Conservation (phyloP, 2,797 vertebrate species). For the Sebastes hubbsi region DNA sequence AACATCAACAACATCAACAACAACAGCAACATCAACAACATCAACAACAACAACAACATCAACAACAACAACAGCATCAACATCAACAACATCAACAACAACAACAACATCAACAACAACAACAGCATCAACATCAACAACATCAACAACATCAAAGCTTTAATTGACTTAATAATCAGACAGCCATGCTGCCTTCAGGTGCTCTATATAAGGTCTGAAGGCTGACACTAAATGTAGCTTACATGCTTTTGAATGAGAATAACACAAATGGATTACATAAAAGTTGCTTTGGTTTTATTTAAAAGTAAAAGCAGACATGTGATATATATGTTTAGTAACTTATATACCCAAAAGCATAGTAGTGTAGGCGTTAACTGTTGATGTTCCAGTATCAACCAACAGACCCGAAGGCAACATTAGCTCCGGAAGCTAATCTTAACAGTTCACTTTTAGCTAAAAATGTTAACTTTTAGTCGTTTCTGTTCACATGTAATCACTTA, state of each 20-base stretch:
- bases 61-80: no score
- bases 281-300: no score
- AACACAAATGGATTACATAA: no score
- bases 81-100: no score
- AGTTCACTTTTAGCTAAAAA: background rate
- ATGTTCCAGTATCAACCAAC: background rate
- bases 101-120: no score
- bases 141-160: background rate
- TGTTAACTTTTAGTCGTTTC: fast-evolving
- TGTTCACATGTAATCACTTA: background rate
- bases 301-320: background rate
- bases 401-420: constrained; percentile 15
- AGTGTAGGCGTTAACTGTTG: background rate
- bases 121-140: no score
- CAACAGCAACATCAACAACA: no score
- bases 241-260: no score
- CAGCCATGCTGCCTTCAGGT: background rate
- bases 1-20: background rate
- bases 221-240: no score
- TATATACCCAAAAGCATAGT: background rate
- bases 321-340: background rate
- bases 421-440: background rate
- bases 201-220: background rate
- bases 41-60: no score
- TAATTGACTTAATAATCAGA: background rate